Conservation (phyloP, 2,888 invertebrate genomes). For the Galerucella nymphaeae region DNA sequence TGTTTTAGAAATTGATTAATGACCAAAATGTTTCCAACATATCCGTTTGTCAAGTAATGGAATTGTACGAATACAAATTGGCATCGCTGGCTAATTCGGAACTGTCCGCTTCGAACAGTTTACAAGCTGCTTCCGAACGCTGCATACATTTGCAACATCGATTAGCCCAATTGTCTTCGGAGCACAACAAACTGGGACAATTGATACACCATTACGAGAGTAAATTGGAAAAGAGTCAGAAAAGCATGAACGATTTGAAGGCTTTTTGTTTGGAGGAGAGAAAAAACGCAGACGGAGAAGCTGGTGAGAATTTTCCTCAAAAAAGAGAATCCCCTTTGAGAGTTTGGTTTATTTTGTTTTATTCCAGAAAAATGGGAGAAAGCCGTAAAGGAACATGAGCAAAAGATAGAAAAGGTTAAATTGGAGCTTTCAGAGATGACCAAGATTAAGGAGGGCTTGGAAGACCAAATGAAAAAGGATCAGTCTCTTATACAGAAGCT, state of each 20-base stretch:
- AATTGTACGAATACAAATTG: constrained; percentile 78
- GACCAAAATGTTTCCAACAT: constrained; percentile 67
- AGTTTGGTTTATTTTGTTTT: not conserved
- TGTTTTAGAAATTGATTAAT: constrained; percentile 39
- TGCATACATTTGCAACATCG: constrained; percentile 67
- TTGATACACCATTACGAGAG: constrained; percentile 67
- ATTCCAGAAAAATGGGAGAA: constrained; percentile 52
- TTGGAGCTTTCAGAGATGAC: constrained; percentile 42
- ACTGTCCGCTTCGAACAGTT: constrained; percentile 65
- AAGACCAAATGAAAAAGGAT: constrained; percentile 53
- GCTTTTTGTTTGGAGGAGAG: constrained; percentile 30
- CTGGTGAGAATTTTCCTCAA: constrained; percentile 19
- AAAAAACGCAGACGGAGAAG: constrained; percentile 29
- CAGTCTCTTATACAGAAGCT: constrained; percentile 54
- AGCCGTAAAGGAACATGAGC: constrained; percentile 49
- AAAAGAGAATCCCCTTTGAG: no score
- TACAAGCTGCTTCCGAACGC: constrained; percentile 67
- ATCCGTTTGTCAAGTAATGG: constrained; percentile 77
- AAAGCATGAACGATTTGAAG: constrained; percentile 52
- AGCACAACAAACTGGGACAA: constrained; percentile 66
- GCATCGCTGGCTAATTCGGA: constrained; percentile 68
- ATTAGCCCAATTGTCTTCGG: constrained; percentile 65
- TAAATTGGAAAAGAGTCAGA: constrained; percentile 64
- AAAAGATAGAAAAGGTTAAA: constrained; percentile 47
- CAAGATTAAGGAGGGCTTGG: constrained; percentile 46